A percentile compares a stretch with the other conserved stretches of the same genome.
Evolutionary conservation across 2,797 vertebrate genomes (phyloP).

Genomic region (Phylloscopus collybita): DNA sequence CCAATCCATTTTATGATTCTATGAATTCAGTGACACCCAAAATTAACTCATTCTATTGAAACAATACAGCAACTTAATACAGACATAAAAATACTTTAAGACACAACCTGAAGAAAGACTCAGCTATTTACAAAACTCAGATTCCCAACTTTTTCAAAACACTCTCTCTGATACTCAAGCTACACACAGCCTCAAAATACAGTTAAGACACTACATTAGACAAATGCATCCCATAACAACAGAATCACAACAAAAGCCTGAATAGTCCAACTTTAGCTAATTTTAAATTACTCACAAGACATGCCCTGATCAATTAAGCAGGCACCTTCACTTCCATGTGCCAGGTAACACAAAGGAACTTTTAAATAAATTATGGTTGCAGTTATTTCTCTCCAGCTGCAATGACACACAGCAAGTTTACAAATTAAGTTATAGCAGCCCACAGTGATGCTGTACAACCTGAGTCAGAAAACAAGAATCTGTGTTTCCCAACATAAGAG

Average conservation of each 20-base stretch:
- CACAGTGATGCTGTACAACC: accelerated
- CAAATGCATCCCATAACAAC: background rate
- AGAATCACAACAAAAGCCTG: background rate
- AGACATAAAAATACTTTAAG: background rate
- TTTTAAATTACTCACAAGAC: background rate
- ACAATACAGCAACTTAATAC: background rate
- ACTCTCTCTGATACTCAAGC: background rate
- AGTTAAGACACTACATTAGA: background rate
- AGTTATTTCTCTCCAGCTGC: background rate
- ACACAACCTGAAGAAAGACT: background rate
- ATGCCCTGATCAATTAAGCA: background rate
- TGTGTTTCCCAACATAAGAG: background rate
- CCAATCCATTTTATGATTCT: background rate
- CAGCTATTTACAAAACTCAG: background rate
- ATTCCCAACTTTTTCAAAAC: background rate
- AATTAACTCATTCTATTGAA: background rate
- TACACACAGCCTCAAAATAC: background rate
- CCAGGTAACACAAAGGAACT: background rate
- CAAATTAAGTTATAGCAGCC: background rate
- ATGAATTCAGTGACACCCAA: background rate
- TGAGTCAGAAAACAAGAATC: background rate
- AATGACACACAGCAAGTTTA: background rate
- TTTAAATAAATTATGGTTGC: background rate
- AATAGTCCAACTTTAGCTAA: background rate
- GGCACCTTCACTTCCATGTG: accelerated